Evolutionary conservation across 92 coral and sea anemone species (phyloP).

Genomic region (Porites rus): DNA sequence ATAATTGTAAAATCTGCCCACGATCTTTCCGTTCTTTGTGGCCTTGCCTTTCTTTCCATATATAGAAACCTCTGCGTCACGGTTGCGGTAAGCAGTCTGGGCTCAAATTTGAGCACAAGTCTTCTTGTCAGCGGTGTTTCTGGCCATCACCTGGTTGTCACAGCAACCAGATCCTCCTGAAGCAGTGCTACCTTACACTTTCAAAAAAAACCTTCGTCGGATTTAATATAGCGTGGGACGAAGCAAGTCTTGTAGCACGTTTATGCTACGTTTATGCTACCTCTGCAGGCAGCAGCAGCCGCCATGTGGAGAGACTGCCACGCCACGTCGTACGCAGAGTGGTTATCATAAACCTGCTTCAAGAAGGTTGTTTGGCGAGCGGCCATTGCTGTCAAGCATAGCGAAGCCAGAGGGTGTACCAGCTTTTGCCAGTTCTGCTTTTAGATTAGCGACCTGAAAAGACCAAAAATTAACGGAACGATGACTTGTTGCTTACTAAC

Average conservation of each 20-base stretch:
- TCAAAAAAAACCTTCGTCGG: no score
- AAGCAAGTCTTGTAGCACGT: no score
- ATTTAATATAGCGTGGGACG: no score
- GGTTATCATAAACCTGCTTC: conserved; percentile 30
- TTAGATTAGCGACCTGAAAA: conserved; percentile 4
- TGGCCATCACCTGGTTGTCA: neutral
- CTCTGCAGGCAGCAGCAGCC: conserved; percentile 68
- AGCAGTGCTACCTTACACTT: no score
- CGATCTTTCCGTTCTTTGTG: neutral
- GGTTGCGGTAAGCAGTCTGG: neutral
- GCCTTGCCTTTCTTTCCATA: conserved; percentile 45
- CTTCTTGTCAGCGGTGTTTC: no score
- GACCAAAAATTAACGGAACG: neutral
- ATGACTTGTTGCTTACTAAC: neutral
- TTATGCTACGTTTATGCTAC: no score
- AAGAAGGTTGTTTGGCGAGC: conserved; percentile 27
- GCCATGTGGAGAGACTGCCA: conserved; percentile 68
- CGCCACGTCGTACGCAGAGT: conserved; percentile 40
- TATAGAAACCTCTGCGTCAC: conserved; percentile 46
- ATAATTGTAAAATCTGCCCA: conserved; percentile 12
- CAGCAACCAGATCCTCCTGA: neutral
- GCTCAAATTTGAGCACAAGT: conserved; percentile 25
- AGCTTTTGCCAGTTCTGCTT: conserved; percentile 1
- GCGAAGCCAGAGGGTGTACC: conserved; percentile 22
- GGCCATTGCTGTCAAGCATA: conserved; percentile 5